Base-by-base conservation (phyloP, 2,113 vertebrate species). In the Hydrolagus affinis region DNA sequence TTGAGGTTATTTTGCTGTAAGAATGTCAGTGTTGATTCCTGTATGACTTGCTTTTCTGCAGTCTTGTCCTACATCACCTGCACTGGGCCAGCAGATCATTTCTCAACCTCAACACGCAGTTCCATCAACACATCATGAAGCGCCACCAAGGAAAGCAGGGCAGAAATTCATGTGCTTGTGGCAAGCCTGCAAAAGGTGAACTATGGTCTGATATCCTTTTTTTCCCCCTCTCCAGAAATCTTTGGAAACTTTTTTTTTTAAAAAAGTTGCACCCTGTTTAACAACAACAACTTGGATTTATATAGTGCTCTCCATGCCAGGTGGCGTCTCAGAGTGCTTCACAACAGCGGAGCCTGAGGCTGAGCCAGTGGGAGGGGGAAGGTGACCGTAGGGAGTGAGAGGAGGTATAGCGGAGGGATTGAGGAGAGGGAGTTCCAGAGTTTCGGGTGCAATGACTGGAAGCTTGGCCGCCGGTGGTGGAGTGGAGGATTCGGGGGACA, bases 91-190 rank as follows among this genome's bases (percentile, higher is more conserved):
- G 86, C 93, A 93, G 90, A 93, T 90, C 91, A 94, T 86, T 89
- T 92, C 94, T 86, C 95, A 93, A 86, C 91, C 94, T 17, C 89
- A 92, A 14, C 92, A 94, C 88, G 91, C 91, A 88, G 92, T 93
- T 88, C 94, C 94, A 87, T 86, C 86, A 60, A 86, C 89, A 4
- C 89, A 91, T 86, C 93, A 93, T 0, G 87, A 91, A 69, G 97
- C 98, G 87, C 95, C 94, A 78, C 90, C 89, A 88, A 96, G 96
- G 89, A 98, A 96, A 92, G 93, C 97, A 85, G 97, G 97, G 90
- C 98, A 99, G 92, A 98, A 97, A 92, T 99, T 99, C 92, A 98
- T 96, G 94, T 99, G 98, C 95, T 93, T 98, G 77, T 99, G 98
- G 98, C 96, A 98, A 78, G 95, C 96, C 87, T 99, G 98, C 93